Conservation (phyloP, 2,797 vertebrate species). For the Sebastes vulpes region DNA sequence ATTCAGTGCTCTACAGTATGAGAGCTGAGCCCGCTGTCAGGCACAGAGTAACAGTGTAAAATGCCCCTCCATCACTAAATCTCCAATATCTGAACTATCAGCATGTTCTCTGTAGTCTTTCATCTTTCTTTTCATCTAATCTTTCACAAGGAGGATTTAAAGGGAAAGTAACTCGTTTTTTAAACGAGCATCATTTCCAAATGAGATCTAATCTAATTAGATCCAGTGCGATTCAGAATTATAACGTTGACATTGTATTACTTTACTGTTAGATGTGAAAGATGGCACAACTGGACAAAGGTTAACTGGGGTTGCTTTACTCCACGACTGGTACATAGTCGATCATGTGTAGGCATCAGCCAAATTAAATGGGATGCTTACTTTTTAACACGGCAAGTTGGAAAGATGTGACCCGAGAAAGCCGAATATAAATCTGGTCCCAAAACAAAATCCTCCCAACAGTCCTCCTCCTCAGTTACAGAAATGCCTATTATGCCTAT, state of each 20-base stretch:
- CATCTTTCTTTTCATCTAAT: not conserved
- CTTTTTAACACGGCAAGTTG: slow-evolving; percentile 2
- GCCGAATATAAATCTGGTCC: not conserved
- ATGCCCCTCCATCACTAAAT: not conserved
- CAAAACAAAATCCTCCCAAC: not conserved
- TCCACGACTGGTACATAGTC: not conserved
- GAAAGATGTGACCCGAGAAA: not conserved
- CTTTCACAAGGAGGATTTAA: slow-evolving; percentile 6
- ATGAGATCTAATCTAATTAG: not conserved
- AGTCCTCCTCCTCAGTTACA: slow-evolving; percentile 26
- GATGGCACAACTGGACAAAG: slow-evolving; percentile 1
- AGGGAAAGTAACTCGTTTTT: slow-evolving; percentile 24
- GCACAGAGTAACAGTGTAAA: slow-evolving; percentile 13
- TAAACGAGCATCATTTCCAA: not conserved
- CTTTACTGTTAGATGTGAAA: slow-evolving; percentile 10
- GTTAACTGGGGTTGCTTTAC: not conserved
- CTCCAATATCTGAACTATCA: not conserved
- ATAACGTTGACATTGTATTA: slow-evolving; percentile 10
- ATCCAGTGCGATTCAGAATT: slow-evolving; percentile 2
- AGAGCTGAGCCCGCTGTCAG: slow-evolving; percentile 5
- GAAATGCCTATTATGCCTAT: slow-evolving; percentile 66
- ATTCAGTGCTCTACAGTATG: rapidly evolving
- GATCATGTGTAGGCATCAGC: not conserved
- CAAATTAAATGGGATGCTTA: not conserved
- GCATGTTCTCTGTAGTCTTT: slow-evolving; percentile 8